Percentiles rank a stretch among this genome's conserved stretches.
These are phyloP conservation scores for Vespertilio murinus DNA, from an alignment of 2,797 vertebrate species.

Conservation along the genomic window DNA sequence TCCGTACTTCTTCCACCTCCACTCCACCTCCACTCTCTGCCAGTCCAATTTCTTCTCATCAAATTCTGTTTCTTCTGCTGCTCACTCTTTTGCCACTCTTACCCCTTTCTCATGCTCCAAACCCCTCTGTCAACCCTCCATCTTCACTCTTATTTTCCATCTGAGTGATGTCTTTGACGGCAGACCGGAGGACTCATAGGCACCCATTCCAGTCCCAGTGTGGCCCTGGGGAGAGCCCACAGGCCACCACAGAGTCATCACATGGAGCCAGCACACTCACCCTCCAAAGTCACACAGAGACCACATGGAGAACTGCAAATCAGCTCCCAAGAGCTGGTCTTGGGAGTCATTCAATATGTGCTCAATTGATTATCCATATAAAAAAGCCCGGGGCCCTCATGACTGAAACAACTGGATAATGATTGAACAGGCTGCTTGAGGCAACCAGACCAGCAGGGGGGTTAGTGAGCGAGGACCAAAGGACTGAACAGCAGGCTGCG, in stretches of 20 bases:
- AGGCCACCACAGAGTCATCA: not conserved
- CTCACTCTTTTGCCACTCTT: not conserved
- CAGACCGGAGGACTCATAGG: not conserved
- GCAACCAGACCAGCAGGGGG: too few relatives aligned
- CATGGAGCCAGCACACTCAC: not conserved
- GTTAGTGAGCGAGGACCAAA: too few relatives aligned
- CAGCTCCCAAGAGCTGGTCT: not conserved
- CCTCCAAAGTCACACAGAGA: not conserved
- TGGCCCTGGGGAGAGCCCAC: not conserved
- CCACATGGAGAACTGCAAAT: not conserved
- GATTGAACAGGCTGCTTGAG: too few relatives aligned
- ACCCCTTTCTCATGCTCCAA: not conserved
- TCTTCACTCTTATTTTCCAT: not conserved
- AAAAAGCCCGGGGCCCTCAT: too few relatives aligned
- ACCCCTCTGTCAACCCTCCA: not conserved
- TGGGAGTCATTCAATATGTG: not conserved
- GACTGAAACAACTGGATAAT: too few relatives aligned
- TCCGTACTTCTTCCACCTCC: rapidly evolving
- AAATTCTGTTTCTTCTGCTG: not conserved
- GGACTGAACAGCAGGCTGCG: too few relatives aligned
- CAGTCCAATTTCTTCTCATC: not conserved
- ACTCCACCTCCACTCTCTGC: rapidly evolving
- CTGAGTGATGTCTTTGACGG: not conserved
- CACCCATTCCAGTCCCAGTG: not conserved
- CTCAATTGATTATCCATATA: too few relatives aligned